Conservation (phyloP, 2,888 invertebrate species). For the Hecatera dysodea region DNA sequence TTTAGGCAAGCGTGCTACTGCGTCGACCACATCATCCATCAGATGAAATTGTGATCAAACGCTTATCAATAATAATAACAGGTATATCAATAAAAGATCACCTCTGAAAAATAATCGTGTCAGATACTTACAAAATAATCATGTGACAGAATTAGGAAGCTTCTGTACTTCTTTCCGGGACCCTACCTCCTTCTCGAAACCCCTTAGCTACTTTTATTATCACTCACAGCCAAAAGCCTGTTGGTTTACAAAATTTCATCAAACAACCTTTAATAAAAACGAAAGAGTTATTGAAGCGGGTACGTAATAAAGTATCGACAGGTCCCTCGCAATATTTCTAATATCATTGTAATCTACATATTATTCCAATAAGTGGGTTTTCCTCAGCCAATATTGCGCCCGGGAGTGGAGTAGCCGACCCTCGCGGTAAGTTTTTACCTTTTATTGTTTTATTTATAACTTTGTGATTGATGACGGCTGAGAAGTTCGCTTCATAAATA, state of each 20-base stretch:
- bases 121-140: neutral
- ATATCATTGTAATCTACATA: constrained; percentile 90
- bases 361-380: constrained; percentile 90
- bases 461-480: constrained; percentile 90
- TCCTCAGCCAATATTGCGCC: constrained; percentile 85
- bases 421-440: constrained; percentile 89
- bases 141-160: neutral
- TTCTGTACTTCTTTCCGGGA: neutral
- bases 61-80: no score
- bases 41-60: no score
- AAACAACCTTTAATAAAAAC: constrained; percentile 56
- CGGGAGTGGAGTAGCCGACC: constrained; percentile 83
- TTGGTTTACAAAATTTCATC: constrained; percentile 55
- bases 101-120: neutral
- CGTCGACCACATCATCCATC: no score
- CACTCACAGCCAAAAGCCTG: constrained; percentile 27
- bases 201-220: constrained; percentile 12
- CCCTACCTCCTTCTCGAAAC: neutral
- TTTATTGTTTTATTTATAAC: constrained; percentile 91
- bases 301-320: constrained; percentile 81
- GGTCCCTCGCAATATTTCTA: constrained; percentile 83
- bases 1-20: no score
- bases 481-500: constrained; percentile 89
- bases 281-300: constrained; percentile 78
- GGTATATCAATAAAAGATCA: neutral